A percentile compares a stretch with the other conserved stretches of the same genome.
phyloP scores from a whole-genome alignment of 2,888 invertebrate genomes.

The Stegana nigrithorax region DNA sequence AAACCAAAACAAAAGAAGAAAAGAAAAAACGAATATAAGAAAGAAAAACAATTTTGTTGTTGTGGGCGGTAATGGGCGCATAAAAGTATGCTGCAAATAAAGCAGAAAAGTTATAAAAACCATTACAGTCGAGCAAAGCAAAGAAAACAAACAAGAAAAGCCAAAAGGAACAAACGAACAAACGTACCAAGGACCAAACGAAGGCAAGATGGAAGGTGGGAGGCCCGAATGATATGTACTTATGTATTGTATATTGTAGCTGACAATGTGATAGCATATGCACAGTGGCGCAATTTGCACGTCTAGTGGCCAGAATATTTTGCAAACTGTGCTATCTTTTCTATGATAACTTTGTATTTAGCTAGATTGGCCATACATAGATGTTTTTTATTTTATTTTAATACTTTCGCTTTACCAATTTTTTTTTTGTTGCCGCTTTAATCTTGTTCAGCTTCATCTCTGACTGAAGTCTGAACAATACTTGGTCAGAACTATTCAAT shows the following conservation, averaged over 20 bases:
- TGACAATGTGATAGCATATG: not conserved
- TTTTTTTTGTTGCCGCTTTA: too few relatives aligned
- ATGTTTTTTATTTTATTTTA: too few relatives aligned
- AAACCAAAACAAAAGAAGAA: not conserved
- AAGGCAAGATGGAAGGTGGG: not conserved
- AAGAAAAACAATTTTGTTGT: not conserved
- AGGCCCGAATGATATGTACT: slow-evolving; percentile 6
- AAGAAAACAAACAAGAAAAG: not conserved
- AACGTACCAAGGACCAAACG: not conserved
- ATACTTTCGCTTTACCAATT: too few relatives aligned
- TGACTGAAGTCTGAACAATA: too few relatives aligned
- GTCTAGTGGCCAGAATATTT: too few relatives aligned
- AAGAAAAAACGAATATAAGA: not conserved
- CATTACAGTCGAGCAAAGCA: not conserved
- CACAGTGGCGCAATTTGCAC: slow-evolving; percentile 26
- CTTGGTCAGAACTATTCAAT: too few relatives aligned
- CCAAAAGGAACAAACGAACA: not conserved
- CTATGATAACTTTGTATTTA: too few relatives aligned
- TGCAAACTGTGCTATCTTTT: too few relatives aligned
- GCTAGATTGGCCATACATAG: too few relatives aligned
- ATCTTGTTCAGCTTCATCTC: too few relatives aligned
- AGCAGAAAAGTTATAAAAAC: not conserved
- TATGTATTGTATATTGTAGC: slow-evolving; percentile 15
- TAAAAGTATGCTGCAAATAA: not conserved
- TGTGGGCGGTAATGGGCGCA: not conserved